phyloP scores from a whole-genome alignment of 2,113 vertebrate genomes.

The Dryoscopus gambensis region DNA sequence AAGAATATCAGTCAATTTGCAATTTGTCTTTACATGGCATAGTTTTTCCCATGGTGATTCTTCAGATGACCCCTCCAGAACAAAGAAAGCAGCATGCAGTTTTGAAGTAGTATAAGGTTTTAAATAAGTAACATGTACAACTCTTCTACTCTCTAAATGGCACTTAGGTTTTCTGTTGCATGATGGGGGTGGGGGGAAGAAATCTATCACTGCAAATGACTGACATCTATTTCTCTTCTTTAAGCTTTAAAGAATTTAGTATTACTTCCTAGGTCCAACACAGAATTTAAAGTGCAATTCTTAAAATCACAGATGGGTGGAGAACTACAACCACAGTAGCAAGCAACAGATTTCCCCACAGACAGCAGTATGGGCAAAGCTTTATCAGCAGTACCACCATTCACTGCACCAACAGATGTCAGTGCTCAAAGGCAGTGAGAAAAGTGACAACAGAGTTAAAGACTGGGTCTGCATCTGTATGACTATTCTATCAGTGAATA shows the following conservation, averaged over 20 bases:
- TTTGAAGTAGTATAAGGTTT: not conserved
- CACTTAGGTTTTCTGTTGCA: not conserved
- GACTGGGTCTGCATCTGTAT: not conserved
- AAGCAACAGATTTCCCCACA: not conserved
- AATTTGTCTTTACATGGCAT: not conserved
- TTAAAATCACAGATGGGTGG: slow-evolving; percentile 75
- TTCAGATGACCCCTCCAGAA: not conserved
- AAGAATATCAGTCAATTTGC: not conserved
- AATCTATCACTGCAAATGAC: not conserved
- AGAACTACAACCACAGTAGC: slow-evolving; percentile 72
- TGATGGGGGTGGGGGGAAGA: not conserved
- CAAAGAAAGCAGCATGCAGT: not conserved
- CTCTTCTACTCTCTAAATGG: not conserved
- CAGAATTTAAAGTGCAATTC: slow-evolving; percentile 64
- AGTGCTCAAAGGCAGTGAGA: slow-evolving; percentile 27
- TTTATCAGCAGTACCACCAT: not conserved
- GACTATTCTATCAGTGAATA: not conserved
- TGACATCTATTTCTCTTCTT: not conserved
- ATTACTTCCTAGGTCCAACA: not conserved
- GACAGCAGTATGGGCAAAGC: not conserved
- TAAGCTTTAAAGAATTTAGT: not conserved
- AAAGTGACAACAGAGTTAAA: not conserved
- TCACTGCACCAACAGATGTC: slow-evolving; percentile 32
- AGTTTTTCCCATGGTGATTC: not conserved
- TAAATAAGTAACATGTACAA: not conserved